Conservation (phyloP, 2,797 vertebrate genomes). For the Thunnus albacares region DNA sequence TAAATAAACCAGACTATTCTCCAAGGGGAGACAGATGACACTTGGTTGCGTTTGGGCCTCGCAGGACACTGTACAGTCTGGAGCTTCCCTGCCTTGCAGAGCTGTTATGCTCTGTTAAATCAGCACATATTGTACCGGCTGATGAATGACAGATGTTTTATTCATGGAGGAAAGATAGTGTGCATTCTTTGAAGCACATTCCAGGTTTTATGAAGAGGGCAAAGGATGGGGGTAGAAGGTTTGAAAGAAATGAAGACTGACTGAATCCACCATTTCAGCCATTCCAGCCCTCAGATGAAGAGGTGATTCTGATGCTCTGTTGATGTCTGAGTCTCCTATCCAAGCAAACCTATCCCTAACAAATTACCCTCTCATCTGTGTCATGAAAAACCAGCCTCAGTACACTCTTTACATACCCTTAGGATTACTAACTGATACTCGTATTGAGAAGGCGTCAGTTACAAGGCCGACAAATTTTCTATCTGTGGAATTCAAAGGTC, state of each 20-base stretch:
- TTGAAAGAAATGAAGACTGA: slow-evolving; percentile 74
- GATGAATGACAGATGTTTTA: slow-evolving; percentile 86
- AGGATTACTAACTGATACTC: not conserved
- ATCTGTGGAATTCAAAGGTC: not conserved
- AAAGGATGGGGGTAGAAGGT: slow-evolving; percentile 64
- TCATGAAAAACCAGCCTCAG: slow-evolving; percentile 25
- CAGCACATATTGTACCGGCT: slow-evolving; percentile 73
- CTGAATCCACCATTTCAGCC: slow-evolving; percentile 68
- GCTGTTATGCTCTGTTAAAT: slow-evolving; percentile 75
- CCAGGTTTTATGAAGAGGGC: slow-evolving; percentile 84
- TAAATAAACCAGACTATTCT: slow-evolving; percentile 47
- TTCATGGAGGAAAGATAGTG: slow-evolving; percentile 80
- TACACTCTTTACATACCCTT: slow-evolving; percentile 16
- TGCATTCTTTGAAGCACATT: slow-evolving; percentile 83
- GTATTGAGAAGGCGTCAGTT: slow-evolving; percentile 7
- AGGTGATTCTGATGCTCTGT: slow-evolving; percentile 72
- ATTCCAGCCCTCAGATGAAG: slow-evolving; percentile 69
- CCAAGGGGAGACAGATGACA: slow-evolving; percentile 39
- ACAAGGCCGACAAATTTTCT: not conserved
- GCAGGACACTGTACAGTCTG: slow-evolving; percentile 39
- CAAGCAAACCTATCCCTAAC: slow-evolving; percentile 52
- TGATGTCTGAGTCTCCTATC: slow-evolving; percentile 65
- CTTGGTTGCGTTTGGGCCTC: slow-evolving; percentile 45
- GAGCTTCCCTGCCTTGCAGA: slow-evolving; percentile 50
- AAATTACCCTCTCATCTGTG: slow-evolving; percentile 49